A percentile compares a stretch with the other conserved stretches of the same genome.
These are phyloP conservation scores for Amphiura filiformis DNA, from an alignment of 35 echinoderm and acorn worm genomes.

Conservation along the genomic window DNA sequence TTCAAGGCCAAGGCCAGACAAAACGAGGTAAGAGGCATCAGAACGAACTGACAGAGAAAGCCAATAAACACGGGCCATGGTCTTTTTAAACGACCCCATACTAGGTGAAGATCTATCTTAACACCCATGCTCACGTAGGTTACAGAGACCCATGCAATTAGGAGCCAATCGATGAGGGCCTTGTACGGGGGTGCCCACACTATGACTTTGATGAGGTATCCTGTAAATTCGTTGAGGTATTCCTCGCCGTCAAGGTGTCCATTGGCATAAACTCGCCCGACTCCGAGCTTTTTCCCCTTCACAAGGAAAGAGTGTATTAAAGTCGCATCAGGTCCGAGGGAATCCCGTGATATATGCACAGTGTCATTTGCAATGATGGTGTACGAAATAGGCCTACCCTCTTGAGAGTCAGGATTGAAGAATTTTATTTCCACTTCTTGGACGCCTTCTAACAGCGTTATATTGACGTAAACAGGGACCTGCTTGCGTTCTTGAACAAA, in stretches of 20 bases:
- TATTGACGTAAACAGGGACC: background rate
- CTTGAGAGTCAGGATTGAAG: background rate
- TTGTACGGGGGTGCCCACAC: background rate
- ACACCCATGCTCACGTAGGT: conserved; percentile 86
- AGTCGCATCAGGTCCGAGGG: background rate
- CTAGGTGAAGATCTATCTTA: conserved; percentile 49
- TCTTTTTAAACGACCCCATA: conserved; percentile 54
- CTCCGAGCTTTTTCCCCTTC: background rate
- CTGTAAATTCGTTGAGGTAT: background rate
- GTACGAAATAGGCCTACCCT: no score
- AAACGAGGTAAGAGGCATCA: conserved; percentile 78
- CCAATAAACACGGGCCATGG: conserved; percentile 68
- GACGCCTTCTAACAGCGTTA: background rate
- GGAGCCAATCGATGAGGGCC: background rate
- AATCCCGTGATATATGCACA: background rate
- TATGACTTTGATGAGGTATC: background rate
- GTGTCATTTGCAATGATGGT: background rate
- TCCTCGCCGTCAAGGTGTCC: background rate
- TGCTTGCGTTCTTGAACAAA: background rate
- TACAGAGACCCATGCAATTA: conserved; percentile 63
- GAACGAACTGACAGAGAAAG: conserved; percentile 76
- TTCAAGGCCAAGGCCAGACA: conserved; percentile 54
- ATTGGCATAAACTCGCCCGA: background rate
- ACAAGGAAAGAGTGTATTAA: background rate
- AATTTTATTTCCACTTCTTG: background rate